phyloP scores from a whole-genome alignment of 1,140 invertebrate genomes.

The Drosophila yakuba region DNA sequence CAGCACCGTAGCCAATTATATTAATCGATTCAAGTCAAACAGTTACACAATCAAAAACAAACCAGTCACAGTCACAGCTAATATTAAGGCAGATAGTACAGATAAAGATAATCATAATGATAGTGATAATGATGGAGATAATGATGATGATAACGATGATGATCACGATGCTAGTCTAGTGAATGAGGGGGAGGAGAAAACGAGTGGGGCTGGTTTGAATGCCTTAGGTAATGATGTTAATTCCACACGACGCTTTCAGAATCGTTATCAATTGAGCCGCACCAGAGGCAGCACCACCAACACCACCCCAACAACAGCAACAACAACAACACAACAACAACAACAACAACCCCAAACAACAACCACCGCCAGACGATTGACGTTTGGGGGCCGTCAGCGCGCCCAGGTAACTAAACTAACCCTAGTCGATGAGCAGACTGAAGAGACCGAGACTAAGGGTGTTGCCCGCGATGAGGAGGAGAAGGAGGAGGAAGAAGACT shows the following conservation, averaged over 20 bases:
- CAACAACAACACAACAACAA: conserved; percentile 35
- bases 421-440: conserved; percentile 49
- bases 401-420: conserved; percentile 73
- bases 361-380: conserved; percentile 37
- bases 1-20: conserved; percentile 81
- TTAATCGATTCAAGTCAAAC: conserved; percentile 62
- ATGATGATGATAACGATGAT: conserved; percentile 40
- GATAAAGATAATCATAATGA: conserved; percentile 7
- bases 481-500: conserved; percentile 28
- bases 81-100: conserved; percentile 55
- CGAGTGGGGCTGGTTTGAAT: conserved; percentile 48
- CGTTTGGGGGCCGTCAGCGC: conserved; percentile 46
- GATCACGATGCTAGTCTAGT: conserved; percentile 54
- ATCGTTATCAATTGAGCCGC: conserved; percentile 81
- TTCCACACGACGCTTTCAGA: conserved; percentile 85
- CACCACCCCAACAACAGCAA: conserved; percentile 27
- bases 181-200: conserved; percentile 45
- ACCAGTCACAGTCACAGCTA: conserved; percentile 57
- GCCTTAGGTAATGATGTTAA: conserved; percentile 74
- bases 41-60: conserved; percentile 39
- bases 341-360: conserved; percentile 8
- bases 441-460: conserved; percentile 35
- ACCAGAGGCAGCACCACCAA: conserved; percentile 52
- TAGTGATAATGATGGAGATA: conserved; percentile 20
- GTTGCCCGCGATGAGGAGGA: conserved; percentile 25